A percentile compares a stretch with the other conserved stretches of the same genome.
Evolutionary conservation across 2,113 vertebrate genomes (phyloP).

Genomic region (Corythornis vintsioides): DNA sequence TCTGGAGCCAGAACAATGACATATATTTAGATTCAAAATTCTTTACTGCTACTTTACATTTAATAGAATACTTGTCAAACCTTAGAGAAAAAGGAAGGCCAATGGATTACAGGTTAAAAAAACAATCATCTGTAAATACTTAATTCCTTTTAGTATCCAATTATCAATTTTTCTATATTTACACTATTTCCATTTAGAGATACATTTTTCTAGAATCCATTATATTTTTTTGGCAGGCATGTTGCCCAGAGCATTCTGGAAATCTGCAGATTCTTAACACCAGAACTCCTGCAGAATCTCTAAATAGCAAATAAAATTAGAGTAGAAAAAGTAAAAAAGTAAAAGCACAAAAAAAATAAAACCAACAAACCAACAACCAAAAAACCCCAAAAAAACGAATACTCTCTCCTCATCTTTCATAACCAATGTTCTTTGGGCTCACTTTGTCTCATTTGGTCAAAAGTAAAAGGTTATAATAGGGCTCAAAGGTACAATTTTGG

Average conservation of each 20-base stretch:
- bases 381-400: background rate
- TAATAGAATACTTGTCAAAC: background rate
- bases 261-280: conserved; percentile 38
- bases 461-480: background rate
- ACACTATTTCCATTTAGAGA: conserved; percentile 17
- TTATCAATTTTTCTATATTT: conserved; percentile 39
- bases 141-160: background rate
- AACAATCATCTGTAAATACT: background rate
- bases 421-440: background rate
- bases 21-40: background rate
- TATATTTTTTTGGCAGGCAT: conserved; percentile 42
- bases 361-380: no score
- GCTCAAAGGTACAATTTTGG: background rate
- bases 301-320: background rate
- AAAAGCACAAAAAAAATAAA: background rate
- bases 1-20: background rate
- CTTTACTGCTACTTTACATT: background rate
- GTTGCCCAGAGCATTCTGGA: conserved; percentile 17
- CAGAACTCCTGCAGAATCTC: conserved; percentile 28
- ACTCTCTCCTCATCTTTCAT: background rate
- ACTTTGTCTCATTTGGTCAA: background rate
- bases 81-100: background rate
- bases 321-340: background rate
- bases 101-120: background rate
- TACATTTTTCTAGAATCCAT: conserved; percentile 33